Base-by-base conservation (phyloP, 2,113 vertebrate genomes). In the Nanorana parkeri region DNA sequence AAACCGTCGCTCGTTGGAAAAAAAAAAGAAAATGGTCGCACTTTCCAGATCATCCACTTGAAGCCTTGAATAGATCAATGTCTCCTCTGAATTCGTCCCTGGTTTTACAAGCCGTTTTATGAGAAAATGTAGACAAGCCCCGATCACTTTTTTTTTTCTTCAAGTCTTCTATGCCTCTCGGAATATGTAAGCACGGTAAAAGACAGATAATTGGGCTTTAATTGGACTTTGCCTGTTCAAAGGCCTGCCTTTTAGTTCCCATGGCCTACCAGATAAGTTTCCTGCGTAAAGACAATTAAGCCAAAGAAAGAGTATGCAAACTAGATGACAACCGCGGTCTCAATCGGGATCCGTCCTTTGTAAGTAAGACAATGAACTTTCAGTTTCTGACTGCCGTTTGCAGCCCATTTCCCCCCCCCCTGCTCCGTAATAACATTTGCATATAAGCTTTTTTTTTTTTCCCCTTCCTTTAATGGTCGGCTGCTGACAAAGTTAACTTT, bases 291-390 rank as follows among this genome's bases (percentile, higher is more conserved):
- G 87, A 85, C 86, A 90, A 88, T 93, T 90, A 92, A 90, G 85
- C 82, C 88, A 83, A 88, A 86, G 78, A 86, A 88, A 89, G 87
- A 87, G 75, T 88, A 86, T 88, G 88, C 85, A 85, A 86, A 88
- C 61, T 85, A 90, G 87, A 63, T 81, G 87, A 90, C 84, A 86
- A 78, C 68, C n/a, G 17, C 64, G 78, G 83, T n/a, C 83, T 85
- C 28, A 74, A 78, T 67, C 60, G 77, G 79, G 83, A 84, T 77
- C 1, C 0, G 80, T 88, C 85, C 86, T 92, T 92, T 90, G 86
- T 91, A 85, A 77, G 82, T 89, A 89, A 94, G 92, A 92, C 92
- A 94, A 92, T 90, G 80, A 65, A 75, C 52, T 85, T 90, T 88
- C 88, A 86, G 78, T 66, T 47, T 58, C 84, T 88, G 76, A 58